phyloP scores from a whole-genome alignment of 2,113 vertebrate genomes.

The Nothocercus julius region DNA sequence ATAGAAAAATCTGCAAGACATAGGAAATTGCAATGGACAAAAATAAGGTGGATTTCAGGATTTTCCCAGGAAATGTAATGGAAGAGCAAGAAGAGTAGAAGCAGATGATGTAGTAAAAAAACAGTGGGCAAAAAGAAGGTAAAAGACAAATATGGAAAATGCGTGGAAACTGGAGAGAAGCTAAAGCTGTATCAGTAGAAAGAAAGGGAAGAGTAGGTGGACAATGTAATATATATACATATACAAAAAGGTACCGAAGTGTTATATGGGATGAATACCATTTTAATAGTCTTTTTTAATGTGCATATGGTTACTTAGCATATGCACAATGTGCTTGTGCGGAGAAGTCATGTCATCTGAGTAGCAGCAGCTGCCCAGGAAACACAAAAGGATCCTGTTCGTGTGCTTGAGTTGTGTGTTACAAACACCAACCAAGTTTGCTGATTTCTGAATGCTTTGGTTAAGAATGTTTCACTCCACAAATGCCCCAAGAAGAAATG shows the following conservation, averaged over 20 bases:
- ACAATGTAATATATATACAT: background rate
- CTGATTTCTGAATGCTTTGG: background rate
- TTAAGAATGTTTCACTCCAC: background rate
- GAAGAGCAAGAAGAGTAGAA: background rate
- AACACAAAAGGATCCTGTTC: background rate
- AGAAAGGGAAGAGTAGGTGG: background rate
- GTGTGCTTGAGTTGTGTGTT: background rate
- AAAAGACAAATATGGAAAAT: background rate
- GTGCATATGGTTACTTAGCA: no score
- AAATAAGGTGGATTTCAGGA: background rate
- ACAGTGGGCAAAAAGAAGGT: background rate
- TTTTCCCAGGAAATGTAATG: background rate
- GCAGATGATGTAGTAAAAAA: background rate
- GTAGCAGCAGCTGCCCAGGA: background rate
- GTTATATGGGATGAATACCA: background rate
- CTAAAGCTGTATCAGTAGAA: background rate
- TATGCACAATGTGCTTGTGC: background rate
- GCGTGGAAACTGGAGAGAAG: background rate
- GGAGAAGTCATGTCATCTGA: background rate
- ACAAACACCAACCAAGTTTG: background rate
- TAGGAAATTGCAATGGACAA: background rate
- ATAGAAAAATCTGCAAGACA: background rate
- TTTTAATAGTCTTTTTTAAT: background rate
- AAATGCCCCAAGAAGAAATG: background rate
- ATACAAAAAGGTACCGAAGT: background rate